Percentiles rank a stretch among this genome's conserved stretches.
Conservation (phyloP, 2,113 vertebrate species). For the Perca flavescens region DNA sequence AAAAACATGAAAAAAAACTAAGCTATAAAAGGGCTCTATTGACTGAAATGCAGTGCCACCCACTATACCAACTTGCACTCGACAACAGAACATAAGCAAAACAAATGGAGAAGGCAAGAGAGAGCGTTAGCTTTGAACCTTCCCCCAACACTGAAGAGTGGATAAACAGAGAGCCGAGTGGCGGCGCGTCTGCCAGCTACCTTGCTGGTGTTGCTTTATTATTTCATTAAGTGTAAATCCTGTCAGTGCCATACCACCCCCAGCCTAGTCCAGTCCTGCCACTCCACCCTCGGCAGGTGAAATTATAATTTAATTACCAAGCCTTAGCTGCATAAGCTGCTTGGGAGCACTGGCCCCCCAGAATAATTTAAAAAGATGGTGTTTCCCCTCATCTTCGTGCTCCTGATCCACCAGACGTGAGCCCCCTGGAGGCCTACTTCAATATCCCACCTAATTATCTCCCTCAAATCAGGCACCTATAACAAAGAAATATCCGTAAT, state of each 20-base stretch:
- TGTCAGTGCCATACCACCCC: conserved; percentile 80
- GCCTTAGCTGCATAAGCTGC: conserved; percentile 97
- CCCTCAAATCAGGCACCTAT: conserved; percentile 81
- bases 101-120: conserved; percentile 29
- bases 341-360: conserved; percentile 93
- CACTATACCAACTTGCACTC: conserved; percentile 28
- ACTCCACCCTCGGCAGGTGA: conserved; percentile 93
- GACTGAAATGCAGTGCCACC: conserved; percentile 23
- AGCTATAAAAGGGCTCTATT: conserved; percentile 32
- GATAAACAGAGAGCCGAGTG: conserved; percentile 73
- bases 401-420: conserved; percentile 78
- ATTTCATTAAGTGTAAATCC: conserved; percentile 97
- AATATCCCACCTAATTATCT: conserved; percentile 87
- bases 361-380: conserved; percentile 99
- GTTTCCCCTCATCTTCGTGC: conserved; percentile 90
- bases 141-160: conserved; percentile 44
- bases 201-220: conserved; percentile 91
- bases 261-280: conserved; percentile 87
- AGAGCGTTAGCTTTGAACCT: conserved; percentile 61
- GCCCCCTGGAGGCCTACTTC: conserved; percentile 83
- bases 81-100: conserved; percentile 30
- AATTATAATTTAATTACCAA: conserved; percentile 99
- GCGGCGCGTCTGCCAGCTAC: conserved; percentile 78
- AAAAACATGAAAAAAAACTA: conserved; percentile 11
- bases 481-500: conserved; percentile 85